These are phyloP conservation scores for Aphidius colemani DNA, from an alignment of 2,888 invertebrate genomes.

Conservation along the genomic window DNA sequence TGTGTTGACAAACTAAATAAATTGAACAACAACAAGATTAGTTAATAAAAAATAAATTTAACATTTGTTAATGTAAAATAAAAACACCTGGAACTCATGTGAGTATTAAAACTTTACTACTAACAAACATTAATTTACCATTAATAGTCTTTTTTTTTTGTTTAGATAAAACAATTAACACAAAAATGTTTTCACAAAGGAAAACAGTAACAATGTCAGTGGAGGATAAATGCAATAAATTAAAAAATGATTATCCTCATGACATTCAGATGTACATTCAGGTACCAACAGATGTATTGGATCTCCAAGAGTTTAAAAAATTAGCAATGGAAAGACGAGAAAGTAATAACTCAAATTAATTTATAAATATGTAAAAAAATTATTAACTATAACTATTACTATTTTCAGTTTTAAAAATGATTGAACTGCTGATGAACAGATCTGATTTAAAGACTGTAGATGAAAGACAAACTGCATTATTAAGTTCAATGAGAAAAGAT, in stretches of 20 bases:
- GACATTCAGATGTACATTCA: conserved; percentile 79
- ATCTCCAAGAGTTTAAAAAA: conserved; percentile 84
- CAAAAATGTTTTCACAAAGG: too few species aligned
- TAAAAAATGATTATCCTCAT: conserved; percentile 62
- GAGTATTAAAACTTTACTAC: too few species aligned
- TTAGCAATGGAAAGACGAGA: conserved; percentile 83
- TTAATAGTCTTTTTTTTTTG: too few species aligned
- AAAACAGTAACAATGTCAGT: too few species aligned
- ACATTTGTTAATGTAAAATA: too few species aligned
- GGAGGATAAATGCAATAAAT: too few species aligned
- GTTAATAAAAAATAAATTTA: too few species aligned
- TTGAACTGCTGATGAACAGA: conserved; percentile 70
- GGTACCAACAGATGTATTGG: conserved; percentile 76
- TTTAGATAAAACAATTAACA: too few species aligned
- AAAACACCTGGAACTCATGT: too few species aligned
- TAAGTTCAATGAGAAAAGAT: conserved; percentile 70
- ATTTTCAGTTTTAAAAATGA: conserved; percentile 69
- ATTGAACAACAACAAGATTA: too few species aligned
- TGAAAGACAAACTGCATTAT: conserved; percentile 71
- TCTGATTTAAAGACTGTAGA: conserved; percentile 68
- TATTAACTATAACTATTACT: background rate
- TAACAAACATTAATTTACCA: too few species aligned
- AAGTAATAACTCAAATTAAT: conserved; percentile 50
- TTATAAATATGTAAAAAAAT: background rate
- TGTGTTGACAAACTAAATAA: too few species aligned